Evolutionary conservation across 2,888 invertebrate species (phyloP).

Genomic region (Cylloceria caligata): DNA sequence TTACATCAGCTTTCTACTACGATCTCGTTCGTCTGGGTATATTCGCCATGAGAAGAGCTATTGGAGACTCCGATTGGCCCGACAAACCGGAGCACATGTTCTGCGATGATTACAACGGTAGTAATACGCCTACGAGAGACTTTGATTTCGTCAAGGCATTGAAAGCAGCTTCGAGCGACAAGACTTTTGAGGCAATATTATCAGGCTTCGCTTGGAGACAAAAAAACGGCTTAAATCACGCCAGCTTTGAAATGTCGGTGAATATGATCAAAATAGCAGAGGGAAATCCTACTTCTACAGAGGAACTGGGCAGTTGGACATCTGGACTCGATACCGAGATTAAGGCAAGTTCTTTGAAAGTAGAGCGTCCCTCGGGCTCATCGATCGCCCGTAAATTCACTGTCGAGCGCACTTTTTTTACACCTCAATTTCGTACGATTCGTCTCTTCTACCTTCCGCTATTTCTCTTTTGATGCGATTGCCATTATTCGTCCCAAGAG

Average conservation of each 20-base stretch:
- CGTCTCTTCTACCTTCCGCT: not conserved
- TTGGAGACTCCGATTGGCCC: constrained; percentile 89
- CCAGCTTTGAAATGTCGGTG: constrained; percentile 76
- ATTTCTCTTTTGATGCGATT: not conserved
- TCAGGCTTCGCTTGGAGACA: constrained; percentile 77
- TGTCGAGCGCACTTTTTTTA: not conserved
- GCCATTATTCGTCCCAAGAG: too few relatives aligned
- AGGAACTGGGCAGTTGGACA: constrained; percentile 91
- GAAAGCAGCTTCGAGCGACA: constrained; percentile 64
- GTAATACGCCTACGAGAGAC: constrained; percentile 90
- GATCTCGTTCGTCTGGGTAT: constrained; percentile 87
- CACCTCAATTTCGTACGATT: not conserved
- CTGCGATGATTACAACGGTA: constrained; percentile 92
- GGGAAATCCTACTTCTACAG: constrained; percentile 90
- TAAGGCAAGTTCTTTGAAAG: constrained; percentile 79
- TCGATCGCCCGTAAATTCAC: not conserved
- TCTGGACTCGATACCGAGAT: constrained; percentile 90
- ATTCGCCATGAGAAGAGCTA: constrained; percentile 78
- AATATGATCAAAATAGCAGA: constrained; percentile 88
- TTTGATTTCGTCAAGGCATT: constrained; percentile 86
- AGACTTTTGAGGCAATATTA: constrained; percentile 74
- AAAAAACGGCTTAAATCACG: constrained; percentile 78
- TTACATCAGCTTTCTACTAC: constrained; percentile 92
- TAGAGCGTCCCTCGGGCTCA: not conserved
- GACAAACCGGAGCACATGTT: constrained; percentile 90